phyloP scores from a whole-genome alignment of 1,140 invertebrate genomes.

The Caerostris extrusa region DNA sequence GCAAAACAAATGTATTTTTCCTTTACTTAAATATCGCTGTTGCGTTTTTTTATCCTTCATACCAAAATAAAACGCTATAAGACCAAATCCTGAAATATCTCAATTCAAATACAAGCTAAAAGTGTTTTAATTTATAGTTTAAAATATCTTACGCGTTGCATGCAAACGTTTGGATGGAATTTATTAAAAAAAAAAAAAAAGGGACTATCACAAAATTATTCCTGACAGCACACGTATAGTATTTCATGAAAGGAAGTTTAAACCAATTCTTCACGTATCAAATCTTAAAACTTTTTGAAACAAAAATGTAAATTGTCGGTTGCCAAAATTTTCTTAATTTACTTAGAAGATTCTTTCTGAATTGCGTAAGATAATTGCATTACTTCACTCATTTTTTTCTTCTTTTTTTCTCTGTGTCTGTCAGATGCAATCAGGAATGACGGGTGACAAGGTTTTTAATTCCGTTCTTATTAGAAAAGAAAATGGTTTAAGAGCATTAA shows the following conservation, averaged over 20 bases:
- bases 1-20: too few relatives aligned
- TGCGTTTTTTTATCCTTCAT: too few relatives aligned
- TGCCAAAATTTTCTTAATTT: neutral
- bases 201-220: too few relatives aligned
- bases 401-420: neutral
- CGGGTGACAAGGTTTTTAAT: conserved; percentile 3
- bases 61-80: too few relatives aligned
- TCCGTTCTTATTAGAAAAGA: conserved; percentile 15
- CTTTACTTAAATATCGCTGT: too few relatives aligned
- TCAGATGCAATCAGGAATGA: conserved; percentile 11
- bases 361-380: neutral
- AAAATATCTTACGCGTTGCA: too few relatives aligned
- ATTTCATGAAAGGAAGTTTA: neutral
- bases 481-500: conserved; percentile 6
- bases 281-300: neutral
- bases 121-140: too few relatives aligned
- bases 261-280: neutral
- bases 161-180: too few relatives aligned
- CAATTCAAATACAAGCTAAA: too few relatives aligned
- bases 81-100: too few relatives aligned
- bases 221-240: too few relatives aligned
- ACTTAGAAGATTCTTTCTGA: neutral
- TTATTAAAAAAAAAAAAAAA: too few relatives aligned
- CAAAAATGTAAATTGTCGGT: conserved; percentile 7
- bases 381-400: neutral